Base-by-base conservation (phyloP, 2,888 invertebrate genomes). In the Lingula anatina region DNA sequence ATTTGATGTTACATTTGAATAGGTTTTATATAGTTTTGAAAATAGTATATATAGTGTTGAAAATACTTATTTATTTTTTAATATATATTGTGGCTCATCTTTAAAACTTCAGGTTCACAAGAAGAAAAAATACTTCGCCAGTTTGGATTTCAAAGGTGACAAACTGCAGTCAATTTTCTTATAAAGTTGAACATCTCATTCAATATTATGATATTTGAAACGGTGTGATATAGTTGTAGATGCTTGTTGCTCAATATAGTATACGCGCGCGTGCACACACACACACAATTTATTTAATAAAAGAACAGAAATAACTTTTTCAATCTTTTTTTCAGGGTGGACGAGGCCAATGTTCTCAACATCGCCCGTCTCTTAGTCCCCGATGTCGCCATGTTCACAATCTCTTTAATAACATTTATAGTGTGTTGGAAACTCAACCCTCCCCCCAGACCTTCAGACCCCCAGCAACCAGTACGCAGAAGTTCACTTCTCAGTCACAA, bases 301-400 rank as follows among this genome's bases (percentile, higher is more conserved):
- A 12, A 9, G n/a, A 31, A 12, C 35, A 12, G 35, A 12, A 31
- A 31, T 31, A 31, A 12, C 35, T 12, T 31, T 9, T 31, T 31
- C 35, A 31, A 12, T 31, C 35, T 42, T 9, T 21, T 24, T 60
- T 61, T 47, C 61, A 68, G 70, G 44, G 46, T 70, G 46, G 66
- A 68, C 49, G 47, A 49, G 40, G 61, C 61, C 3, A n/a, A n/a
- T n/a, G n/a, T n/a, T n/a, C 44, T 56, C 15, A 65, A 69, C 55
- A 55, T 66, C n/a, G 49, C 68, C 4, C 57, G 73, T 20, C 60
- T 73, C 31, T 55, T 73, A n/a, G 44, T 67, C 3, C 73, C 74
- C 4, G 75, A 75, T 54, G 59, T 67, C 15, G 58, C 51, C 1
- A 64, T 68, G 3, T 66, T 72, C 45, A 41, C 68, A 21, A 54